These are phyloP conservation scores for Eucidaris tribuloides DNA, from an alignment of 35 echinoderm and acorn worm genomes.

Conservation along the genomic window DNA sequence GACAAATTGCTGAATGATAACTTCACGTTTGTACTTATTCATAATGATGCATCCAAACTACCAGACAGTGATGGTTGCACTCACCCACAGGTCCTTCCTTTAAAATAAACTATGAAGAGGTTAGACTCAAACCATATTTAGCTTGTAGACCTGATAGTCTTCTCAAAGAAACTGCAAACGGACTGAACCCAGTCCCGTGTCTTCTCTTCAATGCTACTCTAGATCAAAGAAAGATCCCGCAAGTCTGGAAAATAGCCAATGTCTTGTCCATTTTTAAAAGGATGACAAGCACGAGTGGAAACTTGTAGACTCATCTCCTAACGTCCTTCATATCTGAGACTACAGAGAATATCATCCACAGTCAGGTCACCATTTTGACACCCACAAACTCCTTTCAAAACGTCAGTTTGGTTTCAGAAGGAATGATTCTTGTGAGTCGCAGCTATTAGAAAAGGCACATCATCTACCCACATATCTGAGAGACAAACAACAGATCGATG, in stretches of 20 bases:
- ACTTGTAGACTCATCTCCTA: too few relatives aligned
- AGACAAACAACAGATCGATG: too few relatives aligned
- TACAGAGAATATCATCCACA: too few relatives aligned
- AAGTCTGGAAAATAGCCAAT: slow-evolving; percentile 22
- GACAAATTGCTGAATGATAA: slow-evolving; percentile 9
- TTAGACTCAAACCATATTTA: background rate
- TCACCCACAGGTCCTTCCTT: background rate
- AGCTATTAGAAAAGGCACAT: too few relatives aligned
- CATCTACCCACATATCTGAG: too few relatives aligned
- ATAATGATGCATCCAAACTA: background rate
- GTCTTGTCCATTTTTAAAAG: too few relatives aligned
- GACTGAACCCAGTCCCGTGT: slow-evolving; percentile 5
- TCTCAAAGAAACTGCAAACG: background rate
- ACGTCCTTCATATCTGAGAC: too few relatives aligned
- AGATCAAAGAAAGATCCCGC: slow-evolving; percentile 1
- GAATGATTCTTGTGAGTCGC: too few relatives aligned
- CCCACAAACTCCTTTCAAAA: too few relatives aligned
- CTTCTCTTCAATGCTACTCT: slow-evolving; percentile 9
- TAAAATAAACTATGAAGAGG: background rate
- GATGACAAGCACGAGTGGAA: too few relatives aligned
- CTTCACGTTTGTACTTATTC: background rate
- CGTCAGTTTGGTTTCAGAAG: too few relatives aligned
- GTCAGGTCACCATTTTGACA: too few relatives aligned
- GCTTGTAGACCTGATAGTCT: slow-evolving; percentile 14
- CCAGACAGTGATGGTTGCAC: background rate